phyloP scores from a whole-genome alignment of 2,797 vertebrate genomes.

The Lepus oiostolus region DNA sequence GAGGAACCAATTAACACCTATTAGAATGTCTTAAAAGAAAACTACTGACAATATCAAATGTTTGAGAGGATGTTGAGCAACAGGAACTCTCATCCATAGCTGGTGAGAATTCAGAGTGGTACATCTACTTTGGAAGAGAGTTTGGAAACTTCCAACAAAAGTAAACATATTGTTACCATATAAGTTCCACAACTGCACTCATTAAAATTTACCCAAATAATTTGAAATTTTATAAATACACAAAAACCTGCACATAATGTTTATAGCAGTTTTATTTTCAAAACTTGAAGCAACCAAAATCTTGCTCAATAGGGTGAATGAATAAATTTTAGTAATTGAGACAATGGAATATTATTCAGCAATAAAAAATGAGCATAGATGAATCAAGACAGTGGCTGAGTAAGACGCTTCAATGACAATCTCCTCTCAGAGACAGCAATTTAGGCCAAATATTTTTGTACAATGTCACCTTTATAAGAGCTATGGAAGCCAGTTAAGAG shows the following conservation, averaged over 20 bases:
- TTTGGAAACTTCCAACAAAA: background rate
- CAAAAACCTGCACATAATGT: background rate
- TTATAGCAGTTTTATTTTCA: background rate
- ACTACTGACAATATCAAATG: background rate
- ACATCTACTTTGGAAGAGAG: background rate
- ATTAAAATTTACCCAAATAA: constrained; percentile 6
- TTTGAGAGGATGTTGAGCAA: background rate
- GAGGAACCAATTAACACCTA: background rate
- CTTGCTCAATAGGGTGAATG: background rate
- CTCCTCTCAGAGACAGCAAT: too few species aligned
- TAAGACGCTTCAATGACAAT: too few species aligned
- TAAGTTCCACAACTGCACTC: background rate
- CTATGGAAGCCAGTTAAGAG: too few species aligned
- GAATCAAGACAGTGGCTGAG: too few species aligned
- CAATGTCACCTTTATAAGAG: too few species aligned
- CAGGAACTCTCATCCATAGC: background rate
- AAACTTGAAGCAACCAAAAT: background rate
- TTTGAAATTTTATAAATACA: background rate
- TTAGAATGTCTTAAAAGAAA: background rate
- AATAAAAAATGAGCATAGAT: background rate
- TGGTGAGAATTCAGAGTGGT: background rate
- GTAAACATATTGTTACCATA: background rate
- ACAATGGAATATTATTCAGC: background rate
- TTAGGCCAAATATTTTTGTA: too few species aligned
- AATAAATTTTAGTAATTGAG: background rate